Conservation (phyloP, 2,113 vertebrate genomes). For the Trinectes maculatus region DNA sequence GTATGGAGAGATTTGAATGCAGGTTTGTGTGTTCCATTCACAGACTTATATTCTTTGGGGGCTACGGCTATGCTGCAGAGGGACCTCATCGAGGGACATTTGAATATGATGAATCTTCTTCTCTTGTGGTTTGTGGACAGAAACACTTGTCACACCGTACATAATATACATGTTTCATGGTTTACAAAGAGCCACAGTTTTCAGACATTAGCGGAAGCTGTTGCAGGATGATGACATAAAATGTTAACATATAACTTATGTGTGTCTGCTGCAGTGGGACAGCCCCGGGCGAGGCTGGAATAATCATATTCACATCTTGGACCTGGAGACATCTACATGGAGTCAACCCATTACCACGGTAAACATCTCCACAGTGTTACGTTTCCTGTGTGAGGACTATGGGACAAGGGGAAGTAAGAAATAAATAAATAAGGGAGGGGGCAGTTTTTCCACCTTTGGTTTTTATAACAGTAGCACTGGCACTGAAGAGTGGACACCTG, state of each 20-base stretch:
- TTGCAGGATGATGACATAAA: neutral
- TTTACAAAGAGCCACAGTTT: neutral
- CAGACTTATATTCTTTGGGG: conserved; percentile 95
- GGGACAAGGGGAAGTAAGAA: too few relatives aligned
- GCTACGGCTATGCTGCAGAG: conserved; percentile 92
- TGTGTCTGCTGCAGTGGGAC: conserved; percentile 65
- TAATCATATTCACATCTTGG: conserved; percentile 93
- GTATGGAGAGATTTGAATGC: too few relatives aligned
- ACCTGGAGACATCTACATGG: conserved; percentile 92
- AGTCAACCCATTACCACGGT: conserved; percentile 93
- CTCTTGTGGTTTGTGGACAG: conserved; percentile 84
- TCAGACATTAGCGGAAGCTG: neutral
- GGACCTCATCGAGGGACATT: conserved; percentile 89
- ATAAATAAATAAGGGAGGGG: too few relatives aligned
- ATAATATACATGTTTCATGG: neutral
- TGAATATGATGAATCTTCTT: conserved; percentile 94
- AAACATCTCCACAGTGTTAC: conserved; percentile 1
- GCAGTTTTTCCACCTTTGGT: too few relatives aligned
- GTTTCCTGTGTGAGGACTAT: too few relatives aligned
- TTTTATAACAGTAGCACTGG: too few relatives aligned
- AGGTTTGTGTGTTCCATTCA: conserved; percentile 34
- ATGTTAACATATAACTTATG: neutral
- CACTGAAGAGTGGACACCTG: neutral
- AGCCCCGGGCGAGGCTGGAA: conserved; percentile 94
- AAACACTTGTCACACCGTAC: neutral